Evolutionary conservation across 2,797 vertebrate species (phyloP), one percentile per base, ranked within the genome.

Genomic region (Masticophis lateralis): DNA sequence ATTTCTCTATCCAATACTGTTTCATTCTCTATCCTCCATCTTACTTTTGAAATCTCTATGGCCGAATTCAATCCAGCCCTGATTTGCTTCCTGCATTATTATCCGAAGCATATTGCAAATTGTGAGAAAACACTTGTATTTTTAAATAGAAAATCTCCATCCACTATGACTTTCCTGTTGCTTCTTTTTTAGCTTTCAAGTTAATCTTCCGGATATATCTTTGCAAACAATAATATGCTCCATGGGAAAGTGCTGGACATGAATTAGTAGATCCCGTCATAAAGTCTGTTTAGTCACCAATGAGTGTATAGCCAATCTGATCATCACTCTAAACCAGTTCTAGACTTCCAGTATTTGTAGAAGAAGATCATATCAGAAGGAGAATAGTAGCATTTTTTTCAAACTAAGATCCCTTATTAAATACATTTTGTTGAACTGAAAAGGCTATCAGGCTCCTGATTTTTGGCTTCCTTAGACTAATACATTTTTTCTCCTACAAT

Each of bases 181-280:
- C 25, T 89, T 22, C 61, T 89, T 92, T 25, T 55, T 94, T 7
- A 61, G 12, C 11, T 47, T 93, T 92, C 91, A 1, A 0, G 43
- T 37, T 87, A 14, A 87, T 95, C 92, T 9, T 53, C 1, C 61
- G 13, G 37, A 63, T 93, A 47, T 87, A 28, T 63, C 63, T 13
- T 59, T 79, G 88, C 92, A 95, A 94, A 51, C 90, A 16, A 27
- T 87, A 92, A 94, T 11, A 2, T 55, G 53, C 27, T 51, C n/a
- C 66, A 32, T n/a, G 59, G 43, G 7, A 79, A 56, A 86, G 18
- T 60, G 37, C 57, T 32, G 9, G 9, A n/a, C 2, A 4, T 61
- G 13, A 5, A 79, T 32, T 66, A 90, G 51, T 53, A 91, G 8
- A 14, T 69, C 16, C 32, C 18, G 7, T 11, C 14, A 47, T 12